These are phyloP conservation scores for Cathartes aura DNA, from an alignment of 2,113 vertebrate genomes.

Conservation along the genomic window DNA sequence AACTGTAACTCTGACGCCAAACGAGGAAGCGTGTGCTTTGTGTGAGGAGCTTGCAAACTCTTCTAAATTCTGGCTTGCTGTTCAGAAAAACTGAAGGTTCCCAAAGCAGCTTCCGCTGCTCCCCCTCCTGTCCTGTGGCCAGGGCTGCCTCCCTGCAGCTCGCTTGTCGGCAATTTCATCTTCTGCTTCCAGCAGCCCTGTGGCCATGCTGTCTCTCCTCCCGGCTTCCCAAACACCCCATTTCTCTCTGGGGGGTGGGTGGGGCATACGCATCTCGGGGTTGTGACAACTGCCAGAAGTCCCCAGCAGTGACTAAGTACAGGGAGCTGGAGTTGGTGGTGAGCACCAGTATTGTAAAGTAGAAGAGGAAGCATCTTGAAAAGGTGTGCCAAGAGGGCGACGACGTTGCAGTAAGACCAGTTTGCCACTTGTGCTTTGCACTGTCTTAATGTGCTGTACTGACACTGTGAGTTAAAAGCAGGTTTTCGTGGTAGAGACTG, in stretches of 20 bases:
- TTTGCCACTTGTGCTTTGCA: neutral
- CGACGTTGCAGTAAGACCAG: too few species aligned
- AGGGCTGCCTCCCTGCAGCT: neutral
- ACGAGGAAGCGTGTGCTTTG: neutral
- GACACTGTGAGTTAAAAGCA: neutral
- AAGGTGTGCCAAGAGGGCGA: neutral
- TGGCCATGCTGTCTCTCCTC: neutral
- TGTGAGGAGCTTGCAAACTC: neutral
- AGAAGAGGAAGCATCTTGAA: neutral
- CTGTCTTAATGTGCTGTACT: neutral
- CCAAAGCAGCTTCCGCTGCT: neutral
- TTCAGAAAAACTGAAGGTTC: neutral
- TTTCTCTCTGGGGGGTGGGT: rapidly evolving
- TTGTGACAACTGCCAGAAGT: neutral
- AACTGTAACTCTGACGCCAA: neutral
- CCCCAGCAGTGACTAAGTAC: neutral
- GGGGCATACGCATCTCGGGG: neutral
- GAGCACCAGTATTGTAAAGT: neutral
- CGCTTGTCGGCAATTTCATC: neutral
- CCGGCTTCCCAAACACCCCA: neutral
- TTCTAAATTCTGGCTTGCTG: neutral
- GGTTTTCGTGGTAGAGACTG: neutral
- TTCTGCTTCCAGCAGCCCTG: neutral
- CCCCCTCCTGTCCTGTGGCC: neutral
- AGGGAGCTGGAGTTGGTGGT: neutral